These are phyloP conservation scores for Pitangus sulphuratus DNA, from an alignment of 2,797 vertebrate genomes.

Conservation along the genomic window DNA sequence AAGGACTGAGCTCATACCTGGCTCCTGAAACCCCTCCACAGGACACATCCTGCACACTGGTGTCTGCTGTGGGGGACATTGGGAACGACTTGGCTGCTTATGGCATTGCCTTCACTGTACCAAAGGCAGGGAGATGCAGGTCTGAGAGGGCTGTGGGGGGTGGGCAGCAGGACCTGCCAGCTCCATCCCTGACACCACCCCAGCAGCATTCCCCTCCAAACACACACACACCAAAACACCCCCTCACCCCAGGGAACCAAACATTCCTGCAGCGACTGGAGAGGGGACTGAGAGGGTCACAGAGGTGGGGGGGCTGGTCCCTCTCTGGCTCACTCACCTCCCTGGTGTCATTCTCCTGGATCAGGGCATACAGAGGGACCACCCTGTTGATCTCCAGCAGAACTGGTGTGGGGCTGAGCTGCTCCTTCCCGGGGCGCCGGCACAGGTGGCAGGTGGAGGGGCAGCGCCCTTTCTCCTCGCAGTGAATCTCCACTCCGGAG, in stretches of 20 bases:
- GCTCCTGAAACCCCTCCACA: not conserved
- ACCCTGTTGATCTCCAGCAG: slow-evolving; percentile 92
- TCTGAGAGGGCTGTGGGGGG: not conserved
- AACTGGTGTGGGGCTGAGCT: slow-evolving; percentile 87
- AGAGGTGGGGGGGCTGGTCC: not conserved
- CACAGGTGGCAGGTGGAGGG: slow-evolving; percentile 93
- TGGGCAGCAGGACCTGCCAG: not conserved
- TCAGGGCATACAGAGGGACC: slow-evolving; percentile 91
- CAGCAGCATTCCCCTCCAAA: not conserved
- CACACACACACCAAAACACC: fast-evolving
- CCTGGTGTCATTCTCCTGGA: slow-evolving; percentile 94
- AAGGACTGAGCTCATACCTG: not conserved
- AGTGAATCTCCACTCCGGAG: slow-evolving; percentile 92
- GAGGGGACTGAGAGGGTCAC: too few relatives aligned
- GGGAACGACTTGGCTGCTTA: not conserved
- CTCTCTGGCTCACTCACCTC: slow-evolving; percentile 85
- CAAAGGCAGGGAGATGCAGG: not conserved
- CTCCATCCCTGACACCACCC: not conserved
- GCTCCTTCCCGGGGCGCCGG: slow-evolving; percentile 87
- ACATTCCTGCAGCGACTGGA: not conserved
- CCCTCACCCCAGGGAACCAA: fast-evolving
- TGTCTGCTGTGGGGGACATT: not conserved
- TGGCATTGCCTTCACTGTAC: fast-evolving
- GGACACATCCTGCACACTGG: not conserved
- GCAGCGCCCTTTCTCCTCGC: slow-evolving; percentile 94